Base-by-base conservation (phyloP, 2,888 invertebrate genomes). In the Drosophila mercatorum region DNA sequence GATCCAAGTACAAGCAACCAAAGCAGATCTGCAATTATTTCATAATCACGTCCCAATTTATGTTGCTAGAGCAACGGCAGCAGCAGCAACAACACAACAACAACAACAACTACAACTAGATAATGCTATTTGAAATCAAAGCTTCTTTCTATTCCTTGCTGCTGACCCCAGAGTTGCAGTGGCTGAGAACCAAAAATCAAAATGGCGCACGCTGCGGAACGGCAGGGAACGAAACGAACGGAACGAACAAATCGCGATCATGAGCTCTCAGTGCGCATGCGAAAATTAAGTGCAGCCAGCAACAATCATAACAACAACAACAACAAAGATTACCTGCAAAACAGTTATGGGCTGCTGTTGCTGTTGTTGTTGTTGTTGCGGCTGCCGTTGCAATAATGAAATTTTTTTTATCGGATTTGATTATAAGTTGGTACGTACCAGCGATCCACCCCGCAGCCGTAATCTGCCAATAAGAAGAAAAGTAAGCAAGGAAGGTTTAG, bases 21-120 rank as follows among this genome's bases (percentile, higher is more conserved):
- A 52, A 51, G 47, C 66, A 77, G 69, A 84, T 78, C 72, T 84
- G 85, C 89, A 90, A 86, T 86, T 90, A 86, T 90, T 86, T 89
- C 89, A 90, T 86, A 90, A 90, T 86, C 89, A 90, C 89, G 90
- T 89, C 75, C 88, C 88, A 90, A 90, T 86, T 90, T 90, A 90
- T 90, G 84, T 78, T 61, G 83, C 85, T 61, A 49, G 67, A 74
- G 66, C 73, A 65, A 58, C 73, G 68, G 40, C 43, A 65, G 14
- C 49, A 68, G 26, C 49, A 57, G 51, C 49, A 70, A 46, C 55
- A 66, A 26, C 47, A 26, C 47, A 60, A 10, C 41, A 67, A 22
- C 41, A 67, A 22, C 36, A 59, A n/a, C 40, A 44, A 52, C 49
- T 36, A 61, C 52, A 53, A 34, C 49, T 26, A 6, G 14, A 58